A percentile compares a stretch with the other conserved stretches of the same genome.
These are phyloP conservation scores for Cephalopterus ornatus DNA, from an alignment of 2,113 vertebrate genomes.

Conservation along the genomic window DNA sequence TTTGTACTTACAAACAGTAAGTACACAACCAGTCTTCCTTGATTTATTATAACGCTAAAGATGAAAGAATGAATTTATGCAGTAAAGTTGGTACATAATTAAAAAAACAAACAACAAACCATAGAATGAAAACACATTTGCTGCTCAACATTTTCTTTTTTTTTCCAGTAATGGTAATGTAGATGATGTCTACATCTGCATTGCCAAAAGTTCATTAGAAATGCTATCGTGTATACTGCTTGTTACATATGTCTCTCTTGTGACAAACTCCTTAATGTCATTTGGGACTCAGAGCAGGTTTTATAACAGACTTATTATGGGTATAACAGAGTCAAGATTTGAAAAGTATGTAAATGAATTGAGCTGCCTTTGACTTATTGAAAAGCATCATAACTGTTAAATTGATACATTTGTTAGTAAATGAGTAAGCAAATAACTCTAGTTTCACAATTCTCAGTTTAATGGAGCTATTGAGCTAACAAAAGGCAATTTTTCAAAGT, in stretches of 20 bases:
- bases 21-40: background rate
- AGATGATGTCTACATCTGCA: background rate
- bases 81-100: background rate
- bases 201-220: background rate
- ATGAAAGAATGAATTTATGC: background rate
- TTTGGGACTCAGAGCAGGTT: constrained; percentile 25
- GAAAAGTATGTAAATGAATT: constrained; percentile 65
- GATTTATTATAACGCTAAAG: background rate
- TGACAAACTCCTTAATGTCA: constrained; percentile 10
- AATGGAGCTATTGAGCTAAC: background rate
- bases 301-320: constrained; percentile 54
- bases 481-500: constrained; percentile 27
- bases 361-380: constrained; percentile 44
- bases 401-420: constrained; percentile 49
- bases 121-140: background rate
- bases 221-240: background rate
- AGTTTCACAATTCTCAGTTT: background rate
- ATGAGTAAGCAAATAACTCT: constrained; percentile 26
- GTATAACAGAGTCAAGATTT: constrained; percentile 46
- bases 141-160: background rate
- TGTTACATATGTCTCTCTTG: background rate
- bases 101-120: background rate
- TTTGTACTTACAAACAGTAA: background rate
- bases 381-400: constrained; percentile 43
- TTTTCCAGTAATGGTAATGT: background rate